phyloP scores from a whole-genome alignment of 2,888 invertebrate genomes.

The Smittia aterrima region DNA sequence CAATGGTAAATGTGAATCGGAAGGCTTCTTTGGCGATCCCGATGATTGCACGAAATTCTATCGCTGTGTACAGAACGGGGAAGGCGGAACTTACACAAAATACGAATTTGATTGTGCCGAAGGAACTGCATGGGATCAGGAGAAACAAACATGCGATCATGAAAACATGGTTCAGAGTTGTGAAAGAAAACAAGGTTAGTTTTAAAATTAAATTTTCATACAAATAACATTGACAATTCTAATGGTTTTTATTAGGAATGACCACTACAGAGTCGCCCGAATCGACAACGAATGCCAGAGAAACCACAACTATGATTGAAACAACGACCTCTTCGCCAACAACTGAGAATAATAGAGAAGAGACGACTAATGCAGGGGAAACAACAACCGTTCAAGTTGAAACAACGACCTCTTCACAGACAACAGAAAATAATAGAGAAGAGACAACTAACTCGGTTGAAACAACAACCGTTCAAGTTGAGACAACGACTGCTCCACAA shows the following conservation, averaged over 20 bases:
- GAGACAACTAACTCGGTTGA: background rate
- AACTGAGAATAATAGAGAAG: background rate
- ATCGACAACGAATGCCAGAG: conserved; percentile 37
- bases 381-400: conserved; percentile 5
- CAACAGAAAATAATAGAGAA: background rate
- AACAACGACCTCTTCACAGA: conserved; percentile 9
- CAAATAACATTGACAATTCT: background rate
- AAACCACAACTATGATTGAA: conserved; percentile 2
- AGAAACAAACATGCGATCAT: conserved; percentile 24
- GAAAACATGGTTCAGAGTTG: conserved; percentile 16
- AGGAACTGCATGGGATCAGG: conserved; percentile 75
- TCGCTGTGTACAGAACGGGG: conserved; percentile 54
- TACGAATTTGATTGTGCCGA: conserved; percentile 72
- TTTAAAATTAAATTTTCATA: background rate
- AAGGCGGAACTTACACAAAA: conserved; percentile 60
- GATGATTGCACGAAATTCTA: conserved; percentile 62
- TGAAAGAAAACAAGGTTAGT: conserved; percentile 5
- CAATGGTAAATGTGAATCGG: conserved; percentile 53
- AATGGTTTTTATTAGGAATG: conserved; percentile 43
- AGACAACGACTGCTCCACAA: background rate
- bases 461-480: background rate
- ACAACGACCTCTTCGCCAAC: conserved; percentile 16
- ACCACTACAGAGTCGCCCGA: conserved; percentile 43
- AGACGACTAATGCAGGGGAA: no score
- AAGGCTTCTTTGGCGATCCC: conserved; percentile 64